A percentile compares a stretch with the other conserved stretches of the same genome.
Conservation (phyloP, 2,888 invertebrate genomes). For the Drosophila kuntzei region DNA sequence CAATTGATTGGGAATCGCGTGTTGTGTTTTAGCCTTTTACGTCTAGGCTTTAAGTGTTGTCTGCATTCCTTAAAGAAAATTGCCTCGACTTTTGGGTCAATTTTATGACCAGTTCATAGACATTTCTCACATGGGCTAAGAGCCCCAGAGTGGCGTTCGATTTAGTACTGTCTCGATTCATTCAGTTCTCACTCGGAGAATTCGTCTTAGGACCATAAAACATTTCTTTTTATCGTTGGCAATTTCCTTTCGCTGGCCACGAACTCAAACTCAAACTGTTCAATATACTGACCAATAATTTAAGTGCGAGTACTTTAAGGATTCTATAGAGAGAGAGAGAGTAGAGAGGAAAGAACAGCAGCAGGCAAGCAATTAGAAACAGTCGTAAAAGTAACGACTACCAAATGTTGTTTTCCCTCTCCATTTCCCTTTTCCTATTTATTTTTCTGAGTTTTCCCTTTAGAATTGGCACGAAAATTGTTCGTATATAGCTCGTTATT, state of each 20-base stretch:
- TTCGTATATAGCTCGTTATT: slow-evolving; percentile 20
- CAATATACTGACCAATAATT: slow-evolving; percentile 48
- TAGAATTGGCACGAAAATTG: slow-evolving; percentile 2
- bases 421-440: not conserved
- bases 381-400: slow-evolving; percentile 65
- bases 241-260: slow-evolving; percentile 59
- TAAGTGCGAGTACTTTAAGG: slow-evolving; percentile 27
- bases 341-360: not conserved
- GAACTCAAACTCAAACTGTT: slow-evolving; percentile 25
- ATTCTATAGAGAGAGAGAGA: not conserved
- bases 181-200: slow-evolving; percentile 28
- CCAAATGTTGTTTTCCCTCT: slow-evolving; percentile 36
- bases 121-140: slow-evolving; percentile 45
- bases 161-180: slow-evolving; percentile 10
- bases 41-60: slow-evolving; percentile 31
- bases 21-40: not conserved
- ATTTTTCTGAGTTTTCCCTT: slow-evolving; percentile 5
- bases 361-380: slow-evolving; percentile 64
- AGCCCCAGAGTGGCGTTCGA: slow-evolving; percentile 16
- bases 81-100: slow-evolving; percentile 14
- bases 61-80: slow-evolving; percentile 4
- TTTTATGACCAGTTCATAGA: slow-evolving; percentile 53
- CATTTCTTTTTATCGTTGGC: slow-evolving; percentile 62
- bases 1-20: slow-evolving; percentile 36
- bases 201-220: slow-evolving; percentile 39